Conservation (phyloP, 2,797 vertebrate genomes). For the Poeciliopsis paucimaculata region DNA sequence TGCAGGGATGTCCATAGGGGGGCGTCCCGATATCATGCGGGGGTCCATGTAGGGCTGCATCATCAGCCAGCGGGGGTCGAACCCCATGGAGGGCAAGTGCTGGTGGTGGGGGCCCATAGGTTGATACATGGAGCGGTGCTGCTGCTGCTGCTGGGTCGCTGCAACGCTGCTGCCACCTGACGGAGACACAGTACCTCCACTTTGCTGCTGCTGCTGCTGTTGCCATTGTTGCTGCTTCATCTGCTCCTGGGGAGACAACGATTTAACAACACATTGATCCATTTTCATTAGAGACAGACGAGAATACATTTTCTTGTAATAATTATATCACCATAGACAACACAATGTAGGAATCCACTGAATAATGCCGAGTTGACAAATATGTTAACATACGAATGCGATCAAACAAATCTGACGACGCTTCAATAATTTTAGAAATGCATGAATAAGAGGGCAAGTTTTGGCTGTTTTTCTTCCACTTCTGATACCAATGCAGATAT, state of each 20-base stretch:
- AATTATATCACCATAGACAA: neutral
- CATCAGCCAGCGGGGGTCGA: constrained; percentile 99
- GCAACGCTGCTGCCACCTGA: constrained; percentile 74
- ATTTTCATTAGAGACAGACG: neutral
- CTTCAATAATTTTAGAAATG: neutral
- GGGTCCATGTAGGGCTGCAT: constrained; percentile 99
- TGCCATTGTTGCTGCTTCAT: constrained; percentile 94
- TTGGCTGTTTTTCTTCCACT: neutral
- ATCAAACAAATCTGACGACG: neutral
- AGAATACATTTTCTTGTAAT: neutral
- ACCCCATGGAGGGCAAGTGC: constrained; percentile 96
- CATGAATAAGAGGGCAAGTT: neutral
- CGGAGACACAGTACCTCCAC: constrained; percentile 88
- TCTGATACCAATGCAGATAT: too few species aligned
- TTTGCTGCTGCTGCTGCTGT: constrained; percentile 77
- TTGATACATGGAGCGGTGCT: constrained; percentile 93
- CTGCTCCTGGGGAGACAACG: constrained; percentile 84
- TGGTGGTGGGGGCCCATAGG: constrained; percentile 93
- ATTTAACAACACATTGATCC: neutral
- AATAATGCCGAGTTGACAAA: neutral
- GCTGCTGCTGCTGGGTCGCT: constrained; percentile 82
- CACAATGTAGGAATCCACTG: neutral
- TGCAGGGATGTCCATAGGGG: constrained; percentile 91
- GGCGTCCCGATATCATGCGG: constrained; percentile 94
- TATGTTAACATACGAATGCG: neutral